Base-by-base conservation (phyloP, 2,888 invertebrate genomes). In the Andrena haemorrhoa region DNA sequence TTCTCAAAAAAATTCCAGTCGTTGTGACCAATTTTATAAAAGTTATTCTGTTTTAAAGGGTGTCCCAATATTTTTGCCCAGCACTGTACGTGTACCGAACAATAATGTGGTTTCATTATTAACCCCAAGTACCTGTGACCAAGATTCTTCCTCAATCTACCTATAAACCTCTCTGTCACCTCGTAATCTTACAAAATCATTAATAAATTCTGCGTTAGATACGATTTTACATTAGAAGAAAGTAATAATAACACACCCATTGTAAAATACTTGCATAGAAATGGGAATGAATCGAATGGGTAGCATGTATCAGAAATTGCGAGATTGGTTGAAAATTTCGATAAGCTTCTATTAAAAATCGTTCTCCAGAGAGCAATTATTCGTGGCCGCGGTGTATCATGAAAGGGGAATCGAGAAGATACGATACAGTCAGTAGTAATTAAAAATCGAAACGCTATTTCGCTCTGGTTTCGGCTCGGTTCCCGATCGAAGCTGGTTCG, bases 361-460 rank as follows among this genome's bases (percentile, higher is more conserved):
- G 29, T 10, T 16, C 47, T 49, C 35, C 29, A 10, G 41, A 10
- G 58, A 10, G 49, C 26, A 69, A 74, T 74, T 69, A 69, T 69
- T 69, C 8, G 58, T 33, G 58, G 31, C 20, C 20, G 70, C 58
- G 20, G 70, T 7, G n/a, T 47, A 70, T 60, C 58, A 49, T 31
- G 60, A 47, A 33, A 70, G 47, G 12, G 5, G 70, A 4, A 47
- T 70, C 70, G 58, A 20, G 69, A 51, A 61, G 70, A 53, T 35
- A 53, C 75, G 61, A 75, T 53, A 53, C 49, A 29, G 23, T 16
- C 7, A 20, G 10, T n/a, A 41, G 16, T 78, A 68, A 78, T 75
- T 78, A 78, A 78, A 78, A 75, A 61, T 75, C 66, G 53, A 75
- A 75, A 75, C 26, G 61, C 8, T 49, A 78, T 68, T 79, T 77